Base-by-base conservation (phyloP, 1,140 invertebrate species). In the Zeugodacus cucurbitae region DNA sequence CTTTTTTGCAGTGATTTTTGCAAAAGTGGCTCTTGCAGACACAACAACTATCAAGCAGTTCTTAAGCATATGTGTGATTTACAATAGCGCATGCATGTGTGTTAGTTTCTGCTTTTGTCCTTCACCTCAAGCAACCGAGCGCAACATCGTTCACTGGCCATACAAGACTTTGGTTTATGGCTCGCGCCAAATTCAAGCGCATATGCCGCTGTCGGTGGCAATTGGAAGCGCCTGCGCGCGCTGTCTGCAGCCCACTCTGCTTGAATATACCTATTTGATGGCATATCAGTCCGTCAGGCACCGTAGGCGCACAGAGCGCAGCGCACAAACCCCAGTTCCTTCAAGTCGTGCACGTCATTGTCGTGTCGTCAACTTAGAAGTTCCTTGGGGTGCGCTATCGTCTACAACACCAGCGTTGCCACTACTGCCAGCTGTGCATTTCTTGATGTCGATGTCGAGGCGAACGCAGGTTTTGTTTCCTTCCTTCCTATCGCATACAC, bases 11-110 rank as follows among this genome's bases (percentile, higher is more conserved):
- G 11, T 48, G 74, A 82, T 82, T 82, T 82, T 82, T 48, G 74
- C 74, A 82, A 82, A 82, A 82, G 74, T 82, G 74, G 74, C 74
- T 82, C 7, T 29, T 82, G 41, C 44, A 82, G 74, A 82, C 74
- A 48, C 22, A 82, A 82, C 74, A 82, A 82, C 44, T 82, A 41
- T n/a, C 3, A 44, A 82, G 4, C n/a, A 82, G 74, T 41, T 82
- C 41, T 48, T 54, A 10, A 48, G 41, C 26, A 82, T 22, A 22
- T 37, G 14, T 74, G 20, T 37, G 22, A 41, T 22, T 37, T 74
- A 37, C 32, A 74, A 2, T 37, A 5, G 20, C 34, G 41, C 17
- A 37, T 29, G n/a, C 26, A 14, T 37, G 22, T 48, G 74, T 74
- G 20, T 37, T 37, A 74, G 67, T 41, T 20, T 37, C 22, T 34